Base-by-base conservation (phyloP, 2,113 vertebrate species). In the Sus scrofa region DNA sequence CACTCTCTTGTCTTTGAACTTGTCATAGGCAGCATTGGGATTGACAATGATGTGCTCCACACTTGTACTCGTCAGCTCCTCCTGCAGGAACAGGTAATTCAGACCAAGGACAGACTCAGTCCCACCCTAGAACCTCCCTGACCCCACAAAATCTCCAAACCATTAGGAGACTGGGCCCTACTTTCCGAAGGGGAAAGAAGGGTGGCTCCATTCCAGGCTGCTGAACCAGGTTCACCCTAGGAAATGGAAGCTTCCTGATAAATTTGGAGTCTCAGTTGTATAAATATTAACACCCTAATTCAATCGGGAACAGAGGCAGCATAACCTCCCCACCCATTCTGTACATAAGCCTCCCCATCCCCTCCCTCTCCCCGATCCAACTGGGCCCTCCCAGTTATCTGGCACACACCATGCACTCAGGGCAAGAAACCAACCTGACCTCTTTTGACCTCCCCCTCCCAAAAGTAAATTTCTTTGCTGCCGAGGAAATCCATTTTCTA, bases 11-110 rank as follows among this genome's bases (percentile, higher is more conserved):
- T 99, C 99, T 96, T 99, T 99, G 98, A 99, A 99, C 98, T 99
- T 99, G 99, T 99, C 99, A 10, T 99, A 99, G 86, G 99, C 99
- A 1, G 99, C 99, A n/a, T 99, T 99, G 93, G 99, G 99, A 97
- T 99, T 99, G 98, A 99, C 99, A 97, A 99, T 99, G 96, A 99
- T 99, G 96, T 99, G 99, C 94, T 99, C 99, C 98, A 99, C 99
- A 3, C 99, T 99, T 97, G 99, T 99, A 97, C 99, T 99, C 86
- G 99, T 99, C 92, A 99, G 98, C 98, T 99, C 99, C 98, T 99
- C 99, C 99, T 99, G 98, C 86, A 98, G 91, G 91, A 97, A 85
- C 39, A 87, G 54, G 95, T 26, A 63, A 68, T 65, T 93, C 79
- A 91, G 89, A n/a, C 54, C 62, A 27, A 24, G 56, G 85, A 19